Percentiles rank a stretch among this genome's conserved stretches.
phyloP scores from a whole-genome alignment of 2,797 vertebrate species.

The Sandelia bainsii region DNA sequence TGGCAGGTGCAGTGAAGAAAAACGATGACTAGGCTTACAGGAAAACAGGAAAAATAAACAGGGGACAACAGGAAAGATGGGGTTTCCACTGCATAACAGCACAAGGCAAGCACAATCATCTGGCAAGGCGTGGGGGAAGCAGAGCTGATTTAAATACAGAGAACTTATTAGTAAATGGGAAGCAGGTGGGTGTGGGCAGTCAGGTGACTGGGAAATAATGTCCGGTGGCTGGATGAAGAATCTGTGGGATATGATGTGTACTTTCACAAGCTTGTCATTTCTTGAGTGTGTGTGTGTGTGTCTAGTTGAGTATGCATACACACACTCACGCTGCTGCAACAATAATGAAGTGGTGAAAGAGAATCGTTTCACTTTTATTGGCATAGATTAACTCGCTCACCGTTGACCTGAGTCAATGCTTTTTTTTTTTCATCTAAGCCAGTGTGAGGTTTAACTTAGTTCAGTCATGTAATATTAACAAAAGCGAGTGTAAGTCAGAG shows the following conservation, averaged over 20 bases:
- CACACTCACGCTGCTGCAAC: conserved; percentile 25
- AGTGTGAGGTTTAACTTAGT: conserved; percentile 20
- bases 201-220: too few species aligned
- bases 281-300: conserved; percentile 9
- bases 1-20: background rate
- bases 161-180: too few species aligned
- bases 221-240: too few species aligned
- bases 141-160: too few species aligned
- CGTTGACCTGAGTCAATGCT: background rate
- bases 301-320: background rate
- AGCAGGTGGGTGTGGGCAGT: too few species aligned
- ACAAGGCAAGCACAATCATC: too few species aligned
- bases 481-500: conserved; percentile 12
- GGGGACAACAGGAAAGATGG: background rate
- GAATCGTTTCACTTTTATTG: conserved; percentile 46
- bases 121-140: too few species aligned
- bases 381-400: conserved; percentile 7
- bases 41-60: background rate
- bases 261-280: background rate
- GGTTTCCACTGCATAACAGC: background rate
- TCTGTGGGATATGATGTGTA: background rate
- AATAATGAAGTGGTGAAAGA: conserved; percentile 57
- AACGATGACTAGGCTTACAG: background rate
- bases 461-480: conserved; percentile 46
- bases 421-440: conserved; percentile 18